Evolutionary conservation across 1,140 invertebrate species (phyloP), one percentile per base, ranked within the genome.

Genomic region (Eubasilissa regina): DNA sequence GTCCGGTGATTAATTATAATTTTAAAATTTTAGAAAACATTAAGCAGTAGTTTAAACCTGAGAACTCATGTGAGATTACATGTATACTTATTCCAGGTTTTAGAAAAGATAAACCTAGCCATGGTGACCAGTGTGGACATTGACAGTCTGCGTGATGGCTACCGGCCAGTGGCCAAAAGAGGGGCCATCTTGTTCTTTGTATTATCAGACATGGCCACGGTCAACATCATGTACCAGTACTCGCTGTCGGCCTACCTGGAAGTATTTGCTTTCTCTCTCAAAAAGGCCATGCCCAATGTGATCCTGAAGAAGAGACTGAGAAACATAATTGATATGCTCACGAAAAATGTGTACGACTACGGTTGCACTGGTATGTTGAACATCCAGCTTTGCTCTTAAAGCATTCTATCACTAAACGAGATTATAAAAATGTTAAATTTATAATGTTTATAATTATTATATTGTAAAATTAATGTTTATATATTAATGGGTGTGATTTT

Each of bases 221-320:
- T 98, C 0, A 96, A 96, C 85, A 88, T 91, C 11, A 98, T 98
- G 96, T 98, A 98, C 85, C 96, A 98, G 84, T 97, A 97, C 86
- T 97, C 96, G 0, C 86, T 98, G 21, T 92, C 90, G 4, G 92
- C 93, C 1, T 96, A 96, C 83, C 85, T 96, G 3, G 92, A 95
- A 86, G 94, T 97, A 0, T 97, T 97, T 84, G 89, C 91, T 13
- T 93, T 91, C 84, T 96, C 96, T 0, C 86, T 97, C 43, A 92
- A 91, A 73, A 96, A 95, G 86, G 93, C 95, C 8, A 88, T 95
- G 83, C 94, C 95, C 0, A 94, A 97, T 85, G 91, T 92, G 6
- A 90, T 93, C 53, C 85, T 97, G 0, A 81, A 85, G 1, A 94
- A 93, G 83, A 91, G 96, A 1, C 86, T 97, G 6, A 87, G 86